Base-by-base conservation (phyloP, 2,797 vertebrate genomes). In the Anableps anableps region DNA sequence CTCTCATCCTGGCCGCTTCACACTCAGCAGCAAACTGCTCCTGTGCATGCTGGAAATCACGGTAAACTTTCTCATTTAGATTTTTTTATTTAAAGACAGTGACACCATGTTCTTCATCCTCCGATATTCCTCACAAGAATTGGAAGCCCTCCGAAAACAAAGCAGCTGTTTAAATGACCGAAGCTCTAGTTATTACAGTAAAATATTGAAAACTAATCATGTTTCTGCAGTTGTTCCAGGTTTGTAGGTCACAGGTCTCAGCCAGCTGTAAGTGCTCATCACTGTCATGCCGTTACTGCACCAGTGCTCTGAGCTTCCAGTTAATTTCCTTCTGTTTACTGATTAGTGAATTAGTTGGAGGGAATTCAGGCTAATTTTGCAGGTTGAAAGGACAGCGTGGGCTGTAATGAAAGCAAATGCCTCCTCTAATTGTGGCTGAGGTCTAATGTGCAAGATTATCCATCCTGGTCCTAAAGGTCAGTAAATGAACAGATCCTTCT, bases 311-410 rank as follows among this genome's bases (percentile, higher is more conserved):
- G 38, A 80, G 62, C 55, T 80, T 85, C 13, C 0, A 1, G 6
- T 78, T 75, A 45, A 50, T 55, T 80, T 80, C 62, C 66, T 74
- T 76, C 72, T 58, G 53, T 83, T 85, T 58, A 7, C 74, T 68
- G 82, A 85, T 85, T 78, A 79, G 77, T 72, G 71, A 77, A n/a
- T 4, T 74, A 78, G 41, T 43, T 55, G 60, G 53, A 53, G 43
- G 45, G 0, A 26, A 70, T 48, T 80, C 26, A 0, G 19, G 76
- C 76, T 77, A 76, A 71, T 79, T 77, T 62, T 76, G 50, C 48
- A 19, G 55, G 53, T 62, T 58, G 76, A 48, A 76, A 72, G 3
- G 70, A 75, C 58, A 58, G 75, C 55, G 17, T 66, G 68, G 41
- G 60, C 51, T 43, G 2, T 31, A 47, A 77, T 75, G 31, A 48